Conservation (phyloP, 2,797 vertebrate genomes). For the Fistularia commersonii region DNA sequence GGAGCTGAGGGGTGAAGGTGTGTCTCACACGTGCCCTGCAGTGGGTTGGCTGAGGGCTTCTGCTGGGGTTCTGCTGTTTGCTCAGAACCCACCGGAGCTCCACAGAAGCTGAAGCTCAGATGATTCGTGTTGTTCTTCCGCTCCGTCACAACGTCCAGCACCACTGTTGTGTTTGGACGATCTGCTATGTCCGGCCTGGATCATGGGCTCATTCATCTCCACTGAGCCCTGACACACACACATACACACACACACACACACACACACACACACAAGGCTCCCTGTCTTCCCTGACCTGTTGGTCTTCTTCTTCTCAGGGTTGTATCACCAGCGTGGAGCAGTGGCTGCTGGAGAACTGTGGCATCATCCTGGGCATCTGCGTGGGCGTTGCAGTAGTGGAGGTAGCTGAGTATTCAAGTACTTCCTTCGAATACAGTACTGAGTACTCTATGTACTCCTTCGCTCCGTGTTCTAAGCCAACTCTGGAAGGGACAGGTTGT, state of each 20-base stretch:
- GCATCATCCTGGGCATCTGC: constrained; percentile 88
- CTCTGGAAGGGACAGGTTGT: no score
- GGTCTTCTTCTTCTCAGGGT: constrained; percentile 70
- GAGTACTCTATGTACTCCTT: background rate
- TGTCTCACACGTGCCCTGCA: no score
- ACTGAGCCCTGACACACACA: background rate
- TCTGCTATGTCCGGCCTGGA: constrained; percentile 49
- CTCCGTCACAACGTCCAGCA: constrained; percentile 45
- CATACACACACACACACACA: no score
- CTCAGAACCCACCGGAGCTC: no score
- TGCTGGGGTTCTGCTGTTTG: no score
- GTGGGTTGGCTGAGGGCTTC: no score
- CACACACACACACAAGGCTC: no score
- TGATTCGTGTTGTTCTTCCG: constrained; percentile 52
- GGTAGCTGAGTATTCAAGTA: no score
- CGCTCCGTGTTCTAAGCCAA: no score
- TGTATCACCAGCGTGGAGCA: constrained; percentile 80
- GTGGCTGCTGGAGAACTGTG: constrained; percentile 87
- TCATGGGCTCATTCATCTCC: constrained; percentile 46
- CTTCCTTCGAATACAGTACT: no score
- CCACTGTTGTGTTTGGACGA: constrained; percentile 60
- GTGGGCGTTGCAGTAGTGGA: constrained; percentile 84
- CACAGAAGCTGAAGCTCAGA: no score
- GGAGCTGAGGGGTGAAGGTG: no score
- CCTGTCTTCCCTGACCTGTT: background rate